Conservation (phyloP, 37 sponge, comb jelly and placozoan genomes). For the Cladorhizidae sp. region DNA sequence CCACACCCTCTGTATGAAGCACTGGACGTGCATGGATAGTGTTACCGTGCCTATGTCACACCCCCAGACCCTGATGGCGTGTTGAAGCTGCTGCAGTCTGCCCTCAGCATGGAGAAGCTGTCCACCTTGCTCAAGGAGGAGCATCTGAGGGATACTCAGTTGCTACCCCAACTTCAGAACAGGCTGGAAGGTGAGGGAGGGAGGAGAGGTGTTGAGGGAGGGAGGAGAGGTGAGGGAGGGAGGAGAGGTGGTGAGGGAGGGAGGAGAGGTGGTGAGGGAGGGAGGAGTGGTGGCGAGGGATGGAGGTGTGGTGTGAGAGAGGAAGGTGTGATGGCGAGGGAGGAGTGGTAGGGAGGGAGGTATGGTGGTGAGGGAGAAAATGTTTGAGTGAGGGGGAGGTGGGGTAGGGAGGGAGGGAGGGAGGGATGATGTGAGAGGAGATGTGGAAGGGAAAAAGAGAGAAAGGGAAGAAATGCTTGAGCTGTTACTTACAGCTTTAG, state of each 20-base stretch:
- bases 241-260: background rate
- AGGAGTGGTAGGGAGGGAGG: no score
- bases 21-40: no score
- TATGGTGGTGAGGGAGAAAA: no score
- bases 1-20: no score
- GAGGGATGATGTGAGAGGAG: background rate
- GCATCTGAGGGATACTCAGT: background rate
- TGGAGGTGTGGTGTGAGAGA: background rate
- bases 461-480: background rate
- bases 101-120: constrained; percentile 47
- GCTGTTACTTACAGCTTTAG: background rate
- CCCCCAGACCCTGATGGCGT: constrained; percentile 37
- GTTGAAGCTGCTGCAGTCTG: constrained; percentile 22
- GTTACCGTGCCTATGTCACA: background rate
- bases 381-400: background rate
- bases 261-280: no score
- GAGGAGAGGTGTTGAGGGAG: background rate
- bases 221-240: no score
- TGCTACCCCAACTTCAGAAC: constrained; percentile 34
- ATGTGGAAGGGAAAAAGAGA: background rate
- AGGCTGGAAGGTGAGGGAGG: constrained; percentile 40
- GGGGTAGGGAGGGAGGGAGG: constrained; percentile 7
- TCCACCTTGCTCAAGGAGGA: constrained; percentile 18
- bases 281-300: no score
- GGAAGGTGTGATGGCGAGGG: background rate